These are phyloP conservation scores for Pelodiscus sinensis DNA, from an alignment of 2,113 vertebrate species.

Conservation along the genomic window DNA sequence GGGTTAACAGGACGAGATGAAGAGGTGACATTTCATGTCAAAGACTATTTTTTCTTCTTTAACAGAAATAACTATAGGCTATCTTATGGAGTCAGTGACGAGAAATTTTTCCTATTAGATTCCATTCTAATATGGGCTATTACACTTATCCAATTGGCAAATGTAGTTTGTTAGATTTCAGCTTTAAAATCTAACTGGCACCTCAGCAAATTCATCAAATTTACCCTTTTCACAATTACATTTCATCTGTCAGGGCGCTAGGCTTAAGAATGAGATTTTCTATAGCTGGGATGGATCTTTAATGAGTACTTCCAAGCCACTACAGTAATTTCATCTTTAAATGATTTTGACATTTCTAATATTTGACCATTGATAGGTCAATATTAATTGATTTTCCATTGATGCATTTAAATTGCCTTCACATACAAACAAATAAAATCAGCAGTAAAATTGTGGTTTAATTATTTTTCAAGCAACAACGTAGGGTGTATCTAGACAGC, in stretches of 20 bases:
- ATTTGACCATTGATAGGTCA: slow-evolving; percentile 38
- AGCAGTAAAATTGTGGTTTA: slow-evolving; percentile 58
- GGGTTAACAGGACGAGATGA: not conserved
- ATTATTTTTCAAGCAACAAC: slow-evolving; percentile 69
- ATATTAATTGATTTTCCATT: slow-evolving; percentile 72
- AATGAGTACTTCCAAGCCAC: slow-evolving; percentile 40
- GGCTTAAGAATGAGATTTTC: slow-evolving; percentile 26
- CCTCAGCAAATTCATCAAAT: not conserved
- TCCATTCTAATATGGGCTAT: not conserved
- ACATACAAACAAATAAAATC: slow-evolving; percentile 64
- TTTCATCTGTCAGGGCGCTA: slow-evolving; percentile 22
- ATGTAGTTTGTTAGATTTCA: not conserved
- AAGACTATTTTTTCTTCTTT: not conserved
- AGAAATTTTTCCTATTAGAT: not conserved
- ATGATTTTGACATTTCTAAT: slow-evolving; percentile 19
- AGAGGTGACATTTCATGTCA: not conserved
- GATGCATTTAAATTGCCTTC: slow-evolving; percentile 59
- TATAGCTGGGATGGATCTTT: slow-evolving; percentile 15
- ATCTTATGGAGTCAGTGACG: not conserved
- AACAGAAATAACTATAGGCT: not conserved
- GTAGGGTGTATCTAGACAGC: not conserved
- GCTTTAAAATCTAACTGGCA: not conserved
- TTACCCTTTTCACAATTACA: not conserved
- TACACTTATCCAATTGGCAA: not conserved
- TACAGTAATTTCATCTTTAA: slow-evolving; percentile 46